A percentile compares a stretch with the other conserved stretches of the same genome.
Conservation (phyloP, 2,113 vertebrate species). For the Erpornis zantholeuca region DNA sequence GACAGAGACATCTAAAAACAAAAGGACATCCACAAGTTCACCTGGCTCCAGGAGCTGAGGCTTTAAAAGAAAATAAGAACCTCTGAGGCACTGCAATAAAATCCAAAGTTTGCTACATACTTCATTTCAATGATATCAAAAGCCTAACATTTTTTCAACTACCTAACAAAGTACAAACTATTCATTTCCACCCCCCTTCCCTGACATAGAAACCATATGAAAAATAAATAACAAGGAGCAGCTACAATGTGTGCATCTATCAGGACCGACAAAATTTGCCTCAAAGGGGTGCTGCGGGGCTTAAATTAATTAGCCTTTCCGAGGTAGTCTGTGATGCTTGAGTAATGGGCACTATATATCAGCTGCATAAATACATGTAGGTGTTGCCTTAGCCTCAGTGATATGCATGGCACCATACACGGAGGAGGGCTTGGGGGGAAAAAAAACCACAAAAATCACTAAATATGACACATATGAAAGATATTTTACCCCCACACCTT, state of each 20-base stretch:
- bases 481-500: not conserved
- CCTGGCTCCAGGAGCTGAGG: not conserved
- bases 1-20: not conserved
- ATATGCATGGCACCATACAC: not conserved
- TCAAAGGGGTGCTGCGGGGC: conserved; percentile 36
- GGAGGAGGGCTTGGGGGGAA: not conserved
- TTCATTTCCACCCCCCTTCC: not conserved
- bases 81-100: conserved; percentile 2
- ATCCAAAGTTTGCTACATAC: not conserved
- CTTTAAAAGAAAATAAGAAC: not conserved
- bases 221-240: conserved; percentile 28
- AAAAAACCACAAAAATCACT: not conserved
- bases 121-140: not conserved
- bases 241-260: not conserved
- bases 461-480: not conserved
- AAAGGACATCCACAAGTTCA: not conserved
- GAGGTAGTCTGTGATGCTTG: not conserved
- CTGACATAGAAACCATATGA: not conserved
- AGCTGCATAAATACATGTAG: not conserved
- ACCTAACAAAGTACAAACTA: not conserved
- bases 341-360: not conserved
- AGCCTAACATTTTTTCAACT: not conserved
- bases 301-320: conserved; percentile 43
- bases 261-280: conserved; percentile 23
- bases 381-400: conserved; percentile 6